Evolutionary conservation across 2,113 vertebrate genomes (phyloP).

Genomic region (Gnathonemus longibarbis): DNA sequence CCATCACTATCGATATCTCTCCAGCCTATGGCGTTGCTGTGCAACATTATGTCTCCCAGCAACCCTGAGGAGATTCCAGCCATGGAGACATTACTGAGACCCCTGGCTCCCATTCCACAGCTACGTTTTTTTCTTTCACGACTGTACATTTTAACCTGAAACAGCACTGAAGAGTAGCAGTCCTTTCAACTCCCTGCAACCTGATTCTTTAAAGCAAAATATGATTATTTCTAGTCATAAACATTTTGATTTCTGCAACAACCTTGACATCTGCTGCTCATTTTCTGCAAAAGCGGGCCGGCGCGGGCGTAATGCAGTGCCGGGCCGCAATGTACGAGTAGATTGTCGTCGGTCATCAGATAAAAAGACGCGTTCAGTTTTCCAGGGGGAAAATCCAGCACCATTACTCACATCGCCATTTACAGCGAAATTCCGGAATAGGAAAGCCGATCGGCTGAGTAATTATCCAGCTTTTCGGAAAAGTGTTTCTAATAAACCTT

Average conservation of each 20-base stretch:
- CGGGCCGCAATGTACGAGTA: not conserved
- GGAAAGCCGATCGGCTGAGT: not conserved
- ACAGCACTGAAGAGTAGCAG: slow-evolving; percentile 10
- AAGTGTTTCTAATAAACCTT: not conserved
- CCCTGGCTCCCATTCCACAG: not conserved
- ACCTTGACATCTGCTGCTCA: slow-evolving; percentile 22
- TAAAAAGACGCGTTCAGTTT: not conserved
- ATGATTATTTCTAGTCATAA: slow-evolving; percentile 19
- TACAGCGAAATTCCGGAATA: not conserved
- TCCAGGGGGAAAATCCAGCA: not conserved
- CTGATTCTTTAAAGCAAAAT: not conserved
- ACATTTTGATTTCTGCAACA: slow-evolving; percentile 25
- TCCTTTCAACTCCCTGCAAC: not conserved
- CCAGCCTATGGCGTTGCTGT: not conserved
- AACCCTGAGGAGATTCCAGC: not conserved
- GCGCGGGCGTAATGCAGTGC: not conserved
- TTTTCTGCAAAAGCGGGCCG: slow-evolving; percentile 8
- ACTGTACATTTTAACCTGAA: slow-evolving; percentile 21
- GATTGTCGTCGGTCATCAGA: not conserved
- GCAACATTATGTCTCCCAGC: not conserved
- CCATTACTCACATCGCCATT: not conserved
- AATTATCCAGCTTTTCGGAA: not conserved
- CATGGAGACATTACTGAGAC: not conserved
- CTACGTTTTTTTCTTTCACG: not conserved
- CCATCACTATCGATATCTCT: not conserved